Conservation (phyloP, 2,113 vertebrate species). For the Lagopus leucura region DNA sequence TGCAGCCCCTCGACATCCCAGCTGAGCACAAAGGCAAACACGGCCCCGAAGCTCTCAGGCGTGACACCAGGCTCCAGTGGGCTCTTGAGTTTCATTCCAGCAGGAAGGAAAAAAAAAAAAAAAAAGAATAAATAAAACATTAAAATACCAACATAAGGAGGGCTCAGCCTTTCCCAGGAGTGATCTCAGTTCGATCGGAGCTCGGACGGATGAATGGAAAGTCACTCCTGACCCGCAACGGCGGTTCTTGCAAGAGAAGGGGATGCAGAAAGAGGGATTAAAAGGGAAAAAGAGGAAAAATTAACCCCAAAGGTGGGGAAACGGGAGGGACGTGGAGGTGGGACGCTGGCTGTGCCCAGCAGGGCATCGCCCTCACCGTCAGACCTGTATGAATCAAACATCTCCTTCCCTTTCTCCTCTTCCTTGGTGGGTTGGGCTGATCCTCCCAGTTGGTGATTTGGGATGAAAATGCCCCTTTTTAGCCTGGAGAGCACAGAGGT, state of each 20-base stretch:
- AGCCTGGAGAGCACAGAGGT: neutral
- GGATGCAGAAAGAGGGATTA: neutral
- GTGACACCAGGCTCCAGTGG: neutral
- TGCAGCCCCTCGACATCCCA: neutral
- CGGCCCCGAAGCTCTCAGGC: accelerated
- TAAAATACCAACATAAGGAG: accelerated
- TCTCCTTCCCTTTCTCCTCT: neutral
- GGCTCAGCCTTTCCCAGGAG: neutral
- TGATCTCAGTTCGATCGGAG: neutral
- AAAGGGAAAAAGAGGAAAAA: neutral
- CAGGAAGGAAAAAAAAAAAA: no score
- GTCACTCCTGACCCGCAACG: neutral
- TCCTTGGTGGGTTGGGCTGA: neutral
- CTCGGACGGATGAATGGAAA: neutral
- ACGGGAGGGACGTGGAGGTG: neutral
- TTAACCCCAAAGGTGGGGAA: neutral
- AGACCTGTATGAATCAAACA: neutral
- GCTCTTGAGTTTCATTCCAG: neutral
- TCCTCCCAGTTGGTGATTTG: neutral
- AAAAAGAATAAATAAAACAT: neutral
- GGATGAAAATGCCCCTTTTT: neutral
- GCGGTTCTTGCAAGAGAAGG: neutral
- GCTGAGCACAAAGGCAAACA: neutral
- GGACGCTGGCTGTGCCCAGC: neutral
- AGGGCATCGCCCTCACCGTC: neutral